These are phyloP conservation scores for Nylanderia fulva DNA, from an alignment of 1,140 invertebrate species.

Conservation along the genomic window DNA sequence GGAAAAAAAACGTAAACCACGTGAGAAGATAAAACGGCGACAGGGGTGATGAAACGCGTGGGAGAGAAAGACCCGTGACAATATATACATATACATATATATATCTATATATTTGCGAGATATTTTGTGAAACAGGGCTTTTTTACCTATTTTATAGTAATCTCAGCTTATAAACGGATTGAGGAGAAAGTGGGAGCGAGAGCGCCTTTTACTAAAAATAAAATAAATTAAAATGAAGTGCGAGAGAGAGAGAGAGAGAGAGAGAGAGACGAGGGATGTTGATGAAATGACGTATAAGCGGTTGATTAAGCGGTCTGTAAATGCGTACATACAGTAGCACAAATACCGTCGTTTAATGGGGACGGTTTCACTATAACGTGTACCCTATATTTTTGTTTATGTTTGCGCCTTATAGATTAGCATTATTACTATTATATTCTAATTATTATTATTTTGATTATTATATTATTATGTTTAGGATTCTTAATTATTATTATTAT, in stretches of 20 bases:
- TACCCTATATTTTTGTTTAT: constrained; percentile 75
- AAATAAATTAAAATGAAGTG: constrained; percentile 58
- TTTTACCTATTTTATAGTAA: constrained; percentile 84
- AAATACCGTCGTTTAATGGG: constrained; percentile 69
- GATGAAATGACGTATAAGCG: constrained; percentile 62
- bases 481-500: constrained; percentile 72
- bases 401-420: constrained; percentile 74
- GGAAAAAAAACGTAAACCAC: constrained; percentile 14
- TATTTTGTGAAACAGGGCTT: constrained; percentile 82
- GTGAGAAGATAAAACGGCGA: constrained; percentile 34
- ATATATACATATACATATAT: constrained; percentile 77
- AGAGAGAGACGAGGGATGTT: constrained; percentile 18
- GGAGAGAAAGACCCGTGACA: constrained; percentile 70
- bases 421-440: constrained; percentile 77
- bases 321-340: constrained; percentile 75
- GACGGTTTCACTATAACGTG: constrained; percentile 76
- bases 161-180: constrained; percentile 76
- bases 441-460: constrained; percentile 73
- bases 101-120: constrained; percentile 78
- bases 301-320: constrained; percentile 72
- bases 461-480: constrained; percentile 70
- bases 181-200: constrained; percentile 65
- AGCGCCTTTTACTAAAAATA: constrained; percentile 52
- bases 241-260: too few species aligned
- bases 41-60: constrained; percentile 44